Conservation (phyloP, 1,140 invertebrate species). For the Zophobas morio region DNA sequence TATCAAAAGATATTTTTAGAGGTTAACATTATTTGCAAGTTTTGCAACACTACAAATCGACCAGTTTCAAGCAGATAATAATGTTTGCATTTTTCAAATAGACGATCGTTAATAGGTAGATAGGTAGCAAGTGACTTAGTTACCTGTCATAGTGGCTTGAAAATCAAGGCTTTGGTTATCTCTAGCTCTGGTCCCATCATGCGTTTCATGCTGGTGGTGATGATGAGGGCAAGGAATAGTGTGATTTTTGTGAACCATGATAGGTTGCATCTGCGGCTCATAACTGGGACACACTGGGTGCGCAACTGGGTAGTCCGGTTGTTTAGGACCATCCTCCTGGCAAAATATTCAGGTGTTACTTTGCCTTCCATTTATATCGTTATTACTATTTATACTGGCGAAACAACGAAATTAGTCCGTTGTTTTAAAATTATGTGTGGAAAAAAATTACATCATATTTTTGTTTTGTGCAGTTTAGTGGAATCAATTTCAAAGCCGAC, state of each 20-base stretch:
- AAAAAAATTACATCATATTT: no score
- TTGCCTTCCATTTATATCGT: no score
- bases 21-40: no score
- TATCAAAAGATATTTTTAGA: no score
- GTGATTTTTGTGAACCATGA: conserved; percentile 70
- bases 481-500: no score
- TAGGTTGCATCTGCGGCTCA: conserved; percentile 66
- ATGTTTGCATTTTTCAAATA: background rate
- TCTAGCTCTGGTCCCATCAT: conserved; percentile 71
- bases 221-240: conserved; percentile 77
- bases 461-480: no score
- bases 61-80: background rate
- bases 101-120: conserved; percentile 39
- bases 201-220: conserved; percentile 71
- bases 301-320: conserved; percentile 71
- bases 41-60: no score
- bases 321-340: conserved; percentile 79
- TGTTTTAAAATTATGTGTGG: no score
- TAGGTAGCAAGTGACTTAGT: conserved; percentile 50
- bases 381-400: no score
- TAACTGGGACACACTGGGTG: conserved; percentile 70
- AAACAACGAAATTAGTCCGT: no score
- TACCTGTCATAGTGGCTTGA: conserved; percentile 66
- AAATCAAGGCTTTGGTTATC: conserved; percentile 66
- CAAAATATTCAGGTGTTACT: conserved; percentile 44